Evolutionary conservation across 2,888 invertebrate species (phyloP).

Genomic region (Rhamphomyia laevipes): DNA sequence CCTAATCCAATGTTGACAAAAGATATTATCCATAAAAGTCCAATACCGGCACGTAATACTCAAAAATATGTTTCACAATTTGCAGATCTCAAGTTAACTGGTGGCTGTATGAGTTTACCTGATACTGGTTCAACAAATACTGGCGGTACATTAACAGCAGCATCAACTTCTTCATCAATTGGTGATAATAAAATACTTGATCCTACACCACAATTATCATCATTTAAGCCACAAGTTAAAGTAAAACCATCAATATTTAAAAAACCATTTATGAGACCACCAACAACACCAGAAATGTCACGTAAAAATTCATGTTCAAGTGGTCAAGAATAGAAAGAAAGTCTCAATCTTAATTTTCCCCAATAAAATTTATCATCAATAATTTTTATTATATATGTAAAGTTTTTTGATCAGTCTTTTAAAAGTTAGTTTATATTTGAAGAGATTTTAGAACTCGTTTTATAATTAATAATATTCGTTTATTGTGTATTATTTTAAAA

Average conservation of each 20-base stretch:
- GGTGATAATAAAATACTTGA: constrained; percentile 12
- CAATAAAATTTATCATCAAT: too few species aligned
- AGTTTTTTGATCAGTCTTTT: too few species aligned
- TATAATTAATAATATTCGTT: too few species aligned
- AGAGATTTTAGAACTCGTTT: too few species aligned
- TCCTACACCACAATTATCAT: constrained; percentile 17
- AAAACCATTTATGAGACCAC: constrained; percentile 39
- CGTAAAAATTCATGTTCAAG: constrained; percentile 1
- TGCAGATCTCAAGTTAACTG: constrained; percentile 50
- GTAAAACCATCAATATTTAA: constrained; percentile 71
- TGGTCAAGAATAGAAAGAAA: too few species aligned
- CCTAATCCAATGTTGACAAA: background rate
- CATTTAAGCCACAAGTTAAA: constrained; percentile 60
- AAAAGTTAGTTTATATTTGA: too few species aligned
- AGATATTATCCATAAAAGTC: constrained; percentile 29
- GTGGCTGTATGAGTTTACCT: constrained; percentile 35
- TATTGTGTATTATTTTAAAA: too few species aligned
- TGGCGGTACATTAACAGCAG: constrained; percentile 10
- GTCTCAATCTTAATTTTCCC: too few species aligned
- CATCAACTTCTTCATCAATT: constrained; percentile 22
- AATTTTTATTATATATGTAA: too few species aligned
- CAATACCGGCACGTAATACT: constrained; percentile 47
- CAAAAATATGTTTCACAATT: constrained; percentile 52
- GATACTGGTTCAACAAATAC: constrained; percentile 9
- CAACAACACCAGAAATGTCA: constrained; percentile 16